Conservation (phyloP, 2,888 invertebrate species). For the Cepaea hortensis region DNA sequence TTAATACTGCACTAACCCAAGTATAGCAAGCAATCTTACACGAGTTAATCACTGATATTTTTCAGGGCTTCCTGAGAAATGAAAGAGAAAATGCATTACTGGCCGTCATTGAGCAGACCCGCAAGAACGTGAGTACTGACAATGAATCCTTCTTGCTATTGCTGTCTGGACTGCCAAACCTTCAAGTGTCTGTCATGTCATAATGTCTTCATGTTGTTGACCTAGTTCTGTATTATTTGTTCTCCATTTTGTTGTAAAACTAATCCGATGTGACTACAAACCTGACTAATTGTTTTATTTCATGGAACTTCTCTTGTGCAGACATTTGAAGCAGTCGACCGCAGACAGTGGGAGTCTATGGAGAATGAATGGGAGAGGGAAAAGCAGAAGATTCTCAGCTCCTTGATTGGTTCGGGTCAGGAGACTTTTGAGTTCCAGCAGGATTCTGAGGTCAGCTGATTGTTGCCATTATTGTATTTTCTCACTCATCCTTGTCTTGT, state of each 20-base stretch:
- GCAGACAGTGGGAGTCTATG: slow-evolving; percentile 84
- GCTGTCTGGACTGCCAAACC: too few relatives aligned
- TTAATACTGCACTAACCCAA: too few relatives aligned
- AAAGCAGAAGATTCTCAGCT: slow-evolving; percentile 90
- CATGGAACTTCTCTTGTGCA: slow-evolving; percentile 63
- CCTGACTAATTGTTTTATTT: neutral
- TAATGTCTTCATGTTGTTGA: neutral
- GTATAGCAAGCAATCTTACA: too few relatives aligned
- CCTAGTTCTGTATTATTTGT: neutral
- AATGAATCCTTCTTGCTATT: too few relatives aligned
- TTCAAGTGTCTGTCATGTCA: neutral
- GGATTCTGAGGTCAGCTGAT: slow-evolving; percentile 55
- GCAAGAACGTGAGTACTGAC: slow-evolving; percentile 70
- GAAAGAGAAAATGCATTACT: slow-evolving; percentile 95
- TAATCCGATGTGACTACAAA: too few relatives aligned
- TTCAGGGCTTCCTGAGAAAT: slow-evolving; percentile 89
- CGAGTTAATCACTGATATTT: neutral
- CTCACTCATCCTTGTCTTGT: neutral
- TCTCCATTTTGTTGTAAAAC: neutral
- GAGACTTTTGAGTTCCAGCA: slow-evolving; percentile 83
- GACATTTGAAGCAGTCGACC: slow-evolving; percentile 81
- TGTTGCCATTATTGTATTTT: neutral
- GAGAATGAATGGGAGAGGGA: slow-evolving; percentile 93
- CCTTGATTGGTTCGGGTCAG: slow-evolving; percentile 90
- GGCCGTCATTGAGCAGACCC: slow-evolving; percentile 89